These are phyloP conservation scores for Battus philenor DNA, from an alignment of 1,140 invertebrate genomes.

Conservation along the genomic window DNA sequence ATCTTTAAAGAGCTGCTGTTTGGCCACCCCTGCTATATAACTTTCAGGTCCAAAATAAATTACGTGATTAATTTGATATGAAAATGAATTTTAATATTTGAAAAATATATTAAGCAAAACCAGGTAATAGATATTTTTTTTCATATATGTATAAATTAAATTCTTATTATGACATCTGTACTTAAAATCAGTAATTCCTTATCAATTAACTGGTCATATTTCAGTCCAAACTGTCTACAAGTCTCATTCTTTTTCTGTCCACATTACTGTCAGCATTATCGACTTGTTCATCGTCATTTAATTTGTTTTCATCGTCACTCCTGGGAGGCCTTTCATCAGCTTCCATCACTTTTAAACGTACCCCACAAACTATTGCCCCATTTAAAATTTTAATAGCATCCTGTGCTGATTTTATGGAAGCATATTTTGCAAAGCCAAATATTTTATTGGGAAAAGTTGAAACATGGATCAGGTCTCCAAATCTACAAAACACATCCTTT, in stretches of 20 bases:
- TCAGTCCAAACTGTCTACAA: constrained; percentile 26
- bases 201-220: constrained; percentile 13
- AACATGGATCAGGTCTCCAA: constrained; percentile 95
- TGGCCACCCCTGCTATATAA: too few species aligned
- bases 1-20: too few species aligned
- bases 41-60: too few species aligned
- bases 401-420: constrained; percentile 84
- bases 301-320: constrained; percentile 29
- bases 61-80: too few species aligned
- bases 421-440: constrained; percentile 95
- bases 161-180: constrained; percentile 19
- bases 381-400: constrained; percentile 85
- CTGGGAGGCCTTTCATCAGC: constrained; percentile 83
- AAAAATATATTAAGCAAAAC: too few species aligned
- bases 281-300: constrained; percentile 24
- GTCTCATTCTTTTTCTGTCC: constrained; percentile 50
- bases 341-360: constrained; percentile 90
- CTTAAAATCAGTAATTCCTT: constrained; percentile 10
- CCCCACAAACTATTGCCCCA: constrained; percentile 89
- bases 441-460: constrained; percentile 92
- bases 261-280: constrained; percentile 38
- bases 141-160: constrained; percentile 5
- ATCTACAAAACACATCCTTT: constrained; percentile 92
- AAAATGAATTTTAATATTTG: too few species aligned
- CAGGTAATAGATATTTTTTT: too few species aligned